Base-by-base conservation (phyloP, 2,797 vertebrate genomes). In the Mus caroli region DNA sequence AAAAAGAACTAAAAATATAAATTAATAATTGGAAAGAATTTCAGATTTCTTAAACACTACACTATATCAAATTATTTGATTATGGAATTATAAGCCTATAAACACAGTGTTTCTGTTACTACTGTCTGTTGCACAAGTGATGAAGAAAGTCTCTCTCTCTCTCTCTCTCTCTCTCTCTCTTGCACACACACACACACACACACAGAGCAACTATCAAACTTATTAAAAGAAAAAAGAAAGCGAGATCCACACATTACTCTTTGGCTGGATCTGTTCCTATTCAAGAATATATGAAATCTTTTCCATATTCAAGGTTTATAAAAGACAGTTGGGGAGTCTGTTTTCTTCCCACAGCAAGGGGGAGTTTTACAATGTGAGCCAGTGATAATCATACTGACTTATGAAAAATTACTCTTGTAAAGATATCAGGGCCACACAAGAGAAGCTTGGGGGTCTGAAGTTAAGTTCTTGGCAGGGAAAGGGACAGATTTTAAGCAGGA, bases 351-450 rank as follows among this genome's bases (percentile, higher is more conserved):
- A 71, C 43, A 82, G 46, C 50, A 88, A 90, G 43, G 58, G n/a
- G 76, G 24, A 34, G 64, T 88, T 26, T 62, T 93, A 90, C 43
- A 85, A 19, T 52, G 34, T 75, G 46, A 2, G n/a, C 79, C 71
- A 78, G 54, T 54, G 71, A 88, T 43, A 75, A 95, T 94, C 60
- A 37, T 15, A 85, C 28, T 78, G 76, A 94, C 19, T 83, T 71
- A 95, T 75, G 76, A 96, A 95, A 93, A 95, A 75, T 40, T 64
- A 83, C n/a, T 84, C 54, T 90, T 86, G 12, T 54, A 93, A 94
- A 71, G 64, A 43, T 46, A 95, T 37, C 75, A 91, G 93, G 95
- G 79, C 92, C 92, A 97, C 93, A 93, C 90, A 96, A 85, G 93
- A 77, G 67, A 96, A 11, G n/a, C 90, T 90, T 77, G 37, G 60